These are phyloP conservation scores for Manis javanica DNA, from an alignment of 2,797 vertebrate genomes.

Conservation along the genomic window DNA sequence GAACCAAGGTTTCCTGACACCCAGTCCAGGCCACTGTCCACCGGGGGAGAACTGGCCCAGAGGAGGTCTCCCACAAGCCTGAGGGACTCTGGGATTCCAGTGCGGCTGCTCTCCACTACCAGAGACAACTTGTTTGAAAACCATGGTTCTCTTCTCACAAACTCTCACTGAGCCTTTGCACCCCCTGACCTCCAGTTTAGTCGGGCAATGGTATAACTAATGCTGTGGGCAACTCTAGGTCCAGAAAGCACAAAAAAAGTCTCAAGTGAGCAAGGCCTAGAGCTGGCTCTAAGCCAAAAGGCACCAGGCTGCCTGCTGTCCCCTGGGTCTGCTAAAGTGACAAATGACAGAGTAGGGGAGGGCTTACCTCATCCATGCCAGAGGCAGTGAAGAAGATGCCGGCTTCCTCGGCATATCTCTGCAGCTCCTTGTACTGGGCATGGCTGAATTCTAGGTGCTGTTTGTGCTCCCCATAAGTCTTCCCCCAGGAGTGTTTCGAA, in stretches of 20 bases:
- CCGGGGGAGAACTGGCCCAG: neutral
- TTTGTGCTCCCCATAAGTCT: conserved; percentile 96
- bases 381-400: conserved; percentile 98
- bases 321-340: neutral
- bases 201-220: neutral
- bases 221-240: neutral
- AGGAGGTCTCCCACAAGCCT: neutral
- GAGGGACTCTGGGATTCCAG: neutral
- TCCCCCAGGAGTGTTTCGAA: conserved; percentile 91
- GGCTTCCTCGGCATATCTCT: conserved; percentile 93
- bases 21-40: neutral
- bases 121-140: neutral
- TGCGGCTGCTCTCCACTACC: neutral
- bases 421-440: conserved; percentile 93
- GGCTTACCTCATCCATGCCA: conserved; percentile 96
- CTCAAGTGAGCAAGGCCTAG: neutral
- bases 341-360: neutral
- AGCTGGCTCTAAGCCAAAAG: neutral
- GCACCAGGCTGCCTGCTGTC: neutral
- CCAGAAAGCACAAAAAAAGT: neutral
- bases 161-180: neutral
- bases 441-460: conserved; percentile 96
- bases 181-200: neutral
- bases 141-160: neutral
- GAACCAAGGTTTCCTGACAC: neutral